A percentile compares a stretch with the other conserved stretches of the same genome.
phyloP scores from a whole-genome alignment of 2,797 vertebrate species.

The Myotis vivesi region DNA sequence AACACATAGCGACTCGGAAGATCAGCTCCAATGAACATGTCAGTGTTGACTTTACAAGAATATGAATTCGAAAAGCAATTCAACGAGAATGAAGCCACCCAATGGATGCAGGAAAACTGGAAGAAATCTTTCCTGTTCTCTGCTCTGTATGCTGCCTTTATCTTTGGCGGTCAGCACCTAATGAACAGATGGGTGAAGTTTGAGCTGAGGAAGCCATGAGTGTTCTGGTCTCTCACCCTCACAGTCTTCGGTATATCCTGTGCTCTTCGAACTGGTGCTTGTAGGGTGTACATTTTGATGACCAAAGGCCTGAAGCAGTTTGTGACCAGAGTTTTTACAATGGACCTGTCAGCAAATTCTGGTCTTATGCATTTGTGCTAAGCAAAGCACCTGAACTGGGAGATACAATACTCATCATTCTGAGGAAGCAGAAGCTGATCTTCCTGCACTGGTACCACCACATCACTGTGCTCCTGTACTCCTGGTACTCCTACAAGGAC shows the following conservation, averaged over 20 bases:
- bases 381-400: conserved; percentile 75
- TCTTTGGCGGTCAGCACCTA: conserved; percentile 96
- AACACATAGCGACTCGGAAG: conserved; percentile 70
- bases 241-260: conserved; percentile 90
- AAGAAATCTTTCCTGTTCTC: conserved; percentile 99
- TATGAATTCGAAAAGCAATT: conserved; percentile 99
- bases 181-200: conserved; percentile 99
- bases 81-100: conserved; percentile 97
- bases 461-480: conserved; percentile 99
- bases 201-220: conserved; percentile 96
- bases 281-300: no score
- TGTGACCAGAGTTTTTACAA: no score
- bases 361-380: no score
- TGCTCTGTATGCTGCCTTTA: conserved; percentile 94
- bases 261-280: no score
- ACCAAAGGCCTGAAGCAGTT: no score
- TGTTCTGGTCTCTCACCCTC: conserved; percentile 97
- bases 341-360: no score
- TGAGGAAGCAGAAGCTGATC: conserved; percentile 99
- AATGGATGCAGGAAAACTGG: conserved; percentile 99
- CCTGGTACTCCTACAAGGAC: conserved; percentile 99
- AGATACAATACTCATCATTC: conserved; percentile 97
- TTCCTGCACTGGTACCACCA: conserved; percentile 99
- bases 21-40: conserved; percentile 91
- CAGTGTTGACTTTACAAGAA: conserved; percentile 96